Evolutionary conservation across 2,113 vertebrate species (phyloP).

Genomic region (Gymnorhina tibicen): DNA sequence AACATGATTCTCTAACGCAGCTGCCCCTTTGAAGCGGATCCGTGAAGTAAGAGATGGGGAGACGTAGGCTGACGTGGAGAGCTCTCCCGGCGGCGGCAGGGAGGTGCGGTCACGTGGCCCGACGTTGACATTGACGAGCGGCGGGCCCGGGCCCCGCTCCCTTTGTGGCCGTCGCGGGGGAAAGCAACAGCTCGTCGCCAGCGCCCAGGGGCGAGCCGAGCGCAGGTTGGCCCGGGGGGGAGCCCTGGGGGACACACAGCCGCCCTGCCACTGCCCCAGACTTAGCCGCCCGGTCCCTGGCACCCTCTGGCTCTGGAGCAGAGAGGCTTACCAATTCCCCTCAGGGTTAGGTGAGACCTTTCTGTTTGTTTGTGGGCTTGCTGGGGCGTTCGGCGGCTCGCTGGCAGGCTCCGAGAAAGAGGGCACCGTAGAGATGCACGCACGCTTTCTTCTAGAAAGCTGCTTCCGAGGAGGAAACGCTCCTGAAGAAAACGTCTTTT

Average conservation of each 20-base stretch:
- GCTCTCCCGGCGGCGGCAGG: constrained; percentile 98
- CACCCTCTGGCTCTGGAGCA: background rate
- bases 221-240: background rate
- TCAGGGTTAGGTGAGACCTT: constrained; percentile 45
- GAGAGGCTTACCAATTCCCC: constrained; percentile 1
- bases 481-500: background rate
- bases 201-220: constrained; percentile 15
- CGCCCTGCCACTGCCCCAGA: background rate
- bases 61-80: constrained; percentile 99
- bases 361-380: background rate
- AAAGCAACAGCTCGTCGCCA: constrained; percentile 80
- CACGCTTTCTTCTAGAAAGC: background rate
- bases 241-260: background rate
- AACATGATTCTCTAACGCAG: constrained; percentile 94
- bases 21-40: constrained; percentile 97
- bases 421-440: background rate
- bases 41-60: constrained; percentile 93
- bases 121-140: constrained; percentile 97
- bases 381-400: background rate
- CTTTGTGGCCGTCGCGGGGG: constrained; percentile 81
- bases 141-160: constrained; percentile 71
- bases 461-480: background rate
- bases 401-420: background rate
- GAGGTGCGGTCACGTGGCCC: constrained; percentile 99
- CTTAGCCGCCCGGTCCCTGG: background rate